Evolutionary conservation across 2,797 vertebrate species (phyloP).

Genomic region (Mallotus villosus): DNA sequence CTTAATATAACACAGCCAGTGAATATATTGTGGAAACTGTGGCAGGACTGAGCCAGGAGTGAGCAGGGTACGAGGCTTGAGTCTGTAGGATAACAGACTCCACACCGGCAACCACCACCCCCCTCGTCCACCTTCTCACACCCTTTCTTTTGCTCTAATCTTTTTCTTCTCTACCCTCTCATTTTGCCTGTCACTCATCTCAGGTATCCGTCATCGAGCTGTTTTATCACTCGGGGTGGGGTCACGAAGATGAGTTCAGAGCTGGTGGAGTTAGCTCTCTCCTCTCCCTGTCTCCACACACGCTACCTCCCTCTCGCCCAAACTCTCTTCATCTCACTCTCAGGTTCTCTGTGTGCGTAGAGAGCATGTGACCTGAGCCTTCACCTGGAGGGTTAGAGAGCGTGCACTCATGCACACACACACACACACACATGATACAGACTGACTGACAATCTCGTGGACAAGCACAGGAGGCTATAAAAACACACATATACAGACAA

Average conservation of each 20-base stretch:
- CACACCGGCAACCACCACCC: not conserved
- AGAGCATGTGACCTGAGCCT: conserved; percentile 3
- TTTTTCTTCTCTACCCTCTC: not conserved
- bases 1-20: conserved; percentile 24
- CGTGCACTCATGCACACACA: conserved; percentile 20
- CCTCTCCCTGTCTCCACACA: not conserved
- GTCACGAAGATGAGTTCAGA: not conserved
- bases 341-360: conserved; percentile 1
- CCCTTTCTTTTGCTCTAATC: not conserved
- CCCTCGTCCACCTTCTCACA: not conserved
- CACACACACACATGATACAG: not conserved
- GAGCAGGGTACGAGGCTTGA: conserved; percentile 8
- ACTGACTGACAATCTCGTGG: not conserved
- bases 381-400: not conserved
- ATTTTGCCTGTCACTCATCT: not conserved
- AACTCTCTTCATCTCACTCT: not conserved
- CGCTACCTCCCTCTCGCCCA: not conserved
- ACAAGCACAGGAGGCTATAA: not conserved
- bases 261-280: not conserved
- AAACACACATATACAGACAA: not conserved
- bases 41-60: conserved; percentile 6
- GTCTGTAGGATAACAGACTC: not conserved
- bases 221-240: not conserved
- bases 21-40: conserved; percentile 9
- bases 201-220: not conserved